Percentiles rank a stretch among this genome's conserved stretches.
phyloP scores from a whole-genome alignment of 1,140 invertebrate genomes.

The Pseudomyrmex dendroicus region DNA sequence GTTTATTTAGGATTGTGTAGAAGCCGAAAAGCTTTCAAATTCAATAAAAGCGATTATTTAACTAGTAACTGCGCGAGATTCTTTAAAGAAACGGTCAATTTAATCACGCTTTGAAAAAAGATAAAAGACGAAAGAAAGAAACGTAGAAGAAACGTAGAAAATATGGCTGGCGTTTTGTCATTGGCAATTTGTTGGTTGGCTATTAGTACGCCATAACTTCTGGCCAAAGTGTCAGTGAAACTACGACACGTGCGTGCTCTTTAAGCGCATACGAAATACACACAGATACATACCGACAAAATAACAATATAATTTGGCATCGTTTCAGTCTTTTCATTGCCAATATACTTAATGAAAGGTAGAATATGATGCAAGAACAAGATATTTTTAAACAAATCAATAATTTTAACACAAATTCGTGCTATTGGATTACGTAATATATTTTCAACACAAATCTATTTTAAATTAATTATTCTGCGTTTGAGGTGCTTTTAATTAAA shows the following conservation, averaged over 20 bases:
- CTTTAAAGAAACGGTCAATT: not conserved
- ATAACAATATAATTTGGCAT: slow-evolving; percentile 7
- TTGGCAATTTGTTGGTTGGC: slow-evolving; percentile 1
- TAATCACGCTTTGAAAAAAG: not conserved
- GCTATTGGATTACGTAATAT: not conserved
- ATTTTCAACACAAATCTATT: not conserved
- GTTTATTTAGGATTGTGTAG: not conserved
- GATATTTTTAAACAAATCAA: not conserved
- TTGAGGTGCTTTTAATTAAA: too few relatives aligned
- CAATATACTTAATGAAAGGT: slow-evolving; percentile 19
- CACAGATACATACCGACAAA: not conserved
- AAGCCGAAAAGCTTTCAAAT: slow-evolving; percentile 4
- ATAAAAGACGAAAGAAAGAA: not conserved
- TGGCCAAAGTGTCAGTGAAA: slow-evolving; percentile 6
- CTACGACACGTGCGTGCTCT: not conserved
- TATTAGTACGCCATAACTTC: slow-evolving; percentile 2
- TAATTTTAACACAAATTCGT: not conserved
- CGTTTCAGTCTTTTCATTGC: not conserved
- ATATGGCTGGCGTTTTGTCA: not conserved
- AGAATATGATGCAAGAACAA: not conserved
- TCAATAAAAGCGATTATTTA: slow-evolving; percentile 20
- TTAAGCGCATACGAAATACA: not conserved
- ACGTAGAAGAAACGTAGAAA: not conserved
- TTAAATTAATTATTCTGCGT: not conserved
- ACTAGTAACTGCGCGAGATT: not conserved